Conservation (phyloP, 2,113 vertebrate species). For the Erythrocercus mccallii region DNA sequence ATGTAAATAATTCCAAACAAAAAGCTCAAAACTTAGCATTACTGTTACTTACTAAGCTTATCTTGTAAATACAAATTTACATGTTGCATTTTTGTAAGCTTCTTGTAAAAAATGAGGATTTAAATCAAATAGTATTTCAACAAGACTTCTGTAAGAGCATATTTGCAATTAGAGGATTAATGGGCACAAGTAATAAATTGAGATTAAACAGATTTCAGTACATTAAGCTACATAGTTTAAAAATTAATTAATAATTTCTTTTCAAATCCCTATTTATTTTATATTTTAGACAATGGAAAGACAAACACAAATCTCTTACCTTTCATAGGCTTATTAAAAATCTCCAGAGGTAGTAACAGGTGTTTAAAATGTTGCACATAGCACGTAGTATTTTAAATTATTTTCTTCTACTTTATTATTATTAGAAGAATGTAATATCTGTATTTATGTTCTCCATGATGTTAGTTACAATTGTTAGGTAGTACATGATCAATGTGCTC, state of each 20-base stretch:
- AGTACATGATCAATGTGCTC: neutral
- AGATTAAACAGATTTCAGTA: neutral
- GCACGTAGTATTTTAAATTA: neutral
- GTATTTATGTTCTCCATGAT: neutral
- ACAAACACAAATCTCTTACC: neutral
- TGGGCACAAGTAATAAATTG: neutral
- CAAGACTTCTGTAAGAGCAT: neutral
- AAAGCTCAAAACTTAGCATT: neutral
- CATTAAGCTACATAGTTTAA: neutral
- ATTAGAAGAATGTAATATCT: neutral
- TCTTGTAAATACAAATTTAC: neutral
- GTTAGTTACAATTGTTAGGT: neutral
- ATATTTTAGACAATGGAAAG: neutral
- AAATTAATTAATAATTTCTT: neutral
- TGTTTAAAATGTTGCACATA: neutral
- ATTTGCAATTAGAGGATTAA: neutral
- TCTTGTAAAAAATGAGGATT: neutral
- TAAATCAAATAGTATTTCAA: neutral
- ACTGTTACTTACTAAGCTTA: neutral
- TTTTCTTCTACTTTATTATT: neutral
- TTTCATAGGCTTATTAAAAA: neutral
- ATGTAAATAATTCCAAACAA: neutral
- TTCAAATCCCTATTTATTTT: neutral
- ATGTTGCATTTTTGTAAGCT: neutral
- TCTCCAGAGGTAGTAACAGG: accelerated